These are phyloP conservation scores for Phrynosoma blainvillii DNA, from an alignment of 2,113 vertebrate genomes.

Conservation along the genomic window DNA sequence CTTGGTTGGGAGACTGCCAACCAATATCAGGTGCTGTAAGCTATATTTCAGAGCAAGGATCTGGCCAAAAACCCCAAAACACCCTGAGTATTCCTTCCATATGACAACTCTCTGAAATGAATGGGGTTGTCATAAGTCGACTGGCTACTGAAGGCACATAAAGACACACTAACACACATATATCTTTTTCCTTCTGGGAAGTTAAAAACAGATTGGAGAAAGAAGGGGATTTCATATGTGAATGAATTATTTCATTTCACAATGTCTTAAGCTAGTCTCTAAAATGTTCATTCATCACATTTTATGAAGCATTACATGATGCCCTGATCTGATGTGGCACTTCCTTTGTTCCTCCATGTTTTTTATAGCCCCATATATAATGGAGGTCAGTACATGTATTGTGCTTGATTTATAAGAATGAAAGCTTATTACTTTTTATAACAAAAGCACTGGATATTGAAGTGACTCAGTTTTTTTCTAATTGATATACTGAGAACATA, in stretches of 20 bases:
- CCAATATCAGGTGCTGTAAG: no score
- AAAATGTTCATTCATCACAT: background rate
- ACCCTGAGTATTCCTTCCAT: no score
- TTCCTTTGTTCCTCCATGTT: background rate
- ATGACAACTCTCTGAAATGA: no score
- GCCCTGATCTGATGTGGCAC: background rate
- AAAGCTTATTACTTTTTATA: background rate
- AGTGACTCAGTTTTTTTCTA: background rate
- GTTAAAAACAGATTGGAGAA: constrained; percentile 7
- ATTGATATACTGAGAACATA: background rate
- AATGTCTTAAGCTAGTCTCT: background rate
- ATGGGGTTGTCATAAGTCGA: no score
- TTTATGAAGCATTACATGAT: background rate
- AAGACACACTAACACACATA: background rate
- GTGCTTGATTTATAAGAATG: background rate
- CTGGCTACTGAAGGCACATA: no score
- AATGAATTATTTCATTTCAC: background rate
- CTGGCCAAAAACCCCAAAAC: no score
- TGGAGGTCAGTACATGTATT: background rate
- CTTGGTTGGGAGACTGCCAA: no score
- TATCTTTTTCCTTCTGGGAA: background rate
- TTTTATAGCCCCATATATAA: background rate
- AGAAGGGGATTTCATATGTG: background rate
- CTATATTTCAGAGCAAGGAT: no score
- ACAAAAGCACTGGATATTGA: background rate